phyloP scores from a whole-genome alignment of 1,140 invertebrate genomes.

The Reticulitermes speratus region DNA sequence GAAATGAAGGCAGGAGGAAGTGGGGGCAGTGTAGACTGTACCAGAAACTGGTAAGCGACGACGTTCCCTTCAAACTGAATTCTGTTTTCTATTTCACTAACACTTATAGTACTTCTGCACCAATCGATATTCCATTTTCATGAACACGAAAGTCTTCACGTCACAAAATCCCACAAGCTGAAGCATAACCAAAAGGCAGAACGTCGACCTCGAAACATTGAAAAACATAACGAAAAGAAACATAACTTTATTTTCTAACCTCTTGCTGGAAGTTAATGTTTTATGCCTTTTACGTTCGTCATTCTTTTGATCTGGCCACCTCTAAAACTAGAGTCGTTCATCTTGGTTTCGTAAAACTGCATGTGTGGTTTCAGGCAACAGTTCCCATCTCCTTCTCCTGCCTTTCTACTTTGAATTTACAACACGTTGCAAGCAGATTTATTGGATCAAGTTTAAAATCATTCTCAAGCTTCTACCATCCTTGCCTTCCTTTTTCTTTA shows the following conservation, averaged over 20 bases:
- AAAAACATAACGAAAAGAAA: background rate
- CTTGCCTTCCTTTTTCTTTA: background rate
- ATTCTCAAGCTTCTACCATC: background rate
- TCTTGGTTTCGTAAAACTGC: conserved; percentile 11
- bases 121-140: background rate
- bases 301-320: conserved; percentile 9
- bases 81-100: no score
- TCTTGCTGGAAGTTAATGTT: background rate
- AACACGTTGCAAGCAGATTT: conserved; percentile 1
- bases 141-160: background rate
- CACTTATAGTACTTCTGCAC: no score
- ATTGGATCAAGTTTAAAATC: conserved; percentile 17
- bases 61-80: no score
- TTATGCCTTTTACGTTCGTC: background rate
- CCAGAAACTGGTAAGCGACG: no score
- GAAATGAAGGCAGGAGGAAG: no score
- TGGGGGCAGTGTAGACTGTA: no score
- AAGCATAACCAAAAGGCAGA: background rate
- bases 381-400: background rate
- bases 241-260: background rate
- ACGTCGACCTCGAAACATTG: background rate
- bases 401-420: conserved; percentile 15
- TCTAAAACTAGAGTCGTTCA: conserved; percentile 2
- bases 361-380: background rate
- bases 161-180: background rate